Conservation (phyloP, 1,140 invertebrate species). For the Drosophila kanapiae region DNA sequence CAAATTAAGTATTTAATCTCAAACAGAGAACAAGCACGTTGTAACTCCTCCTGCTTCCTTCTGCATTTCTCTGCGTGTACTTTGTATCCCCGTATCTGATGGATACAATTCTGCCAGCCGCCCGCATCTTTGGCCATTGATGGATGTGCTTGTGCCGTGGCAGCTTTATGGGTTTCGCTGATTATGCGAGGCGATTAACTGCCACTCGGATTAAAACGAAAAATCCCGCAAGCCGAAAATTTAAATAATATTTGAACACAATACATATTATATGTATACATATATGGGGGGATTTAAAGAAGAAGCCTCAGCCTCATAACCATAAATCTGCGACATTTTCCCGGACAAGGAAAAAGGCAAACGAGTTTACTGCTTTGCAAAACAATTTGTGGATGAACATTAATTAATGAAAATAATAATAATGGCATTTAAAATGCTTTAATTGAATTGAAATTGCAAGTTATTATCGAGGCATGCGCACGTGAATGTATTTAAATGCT, state of each 20-base stretch:
- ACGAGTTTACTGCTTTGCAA: background rate
- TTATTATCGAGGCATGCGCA: background rate
- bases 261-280: background rate
- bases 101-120: slow-evolving; percentile 28
- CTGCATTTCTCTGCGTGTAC: background rate
- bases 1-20: background rate
- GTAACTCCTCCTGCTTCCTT: background rate
- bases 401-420: slow-evolving; percentile 13
- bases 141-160: slow-evolving; percentile 29
- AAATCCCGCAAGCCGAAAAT: slow-evolving; percentile 24
- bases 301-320: slow-evolving; percentile 13
- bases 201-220: slow-evolving; percentile 29
- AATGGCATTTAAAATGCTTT: background rate
- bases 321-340: slow-evolving; percentile 22
- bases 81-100: slow-evolving; percentile 20
- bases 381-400: slow-evolving; percentile 6
- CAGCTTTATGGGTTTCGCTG: slow-evolving; percentile 32
- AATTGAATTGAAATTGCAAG: background rate
- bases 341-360: background rate
- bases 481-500: background rate
- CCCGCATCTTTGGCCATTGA: slow-evolving; percentile 33
- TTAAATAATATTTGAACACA: slow-evolving; percentile 8
- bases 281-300: background rate
- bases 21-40: background rate
- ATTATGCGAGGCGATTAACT: slow-evolving; percentile 25